Evolutionary conservation across 1,140 invertebrate species (phyloP).

Genomic region (Macrocentrus cingulum): DNA sequence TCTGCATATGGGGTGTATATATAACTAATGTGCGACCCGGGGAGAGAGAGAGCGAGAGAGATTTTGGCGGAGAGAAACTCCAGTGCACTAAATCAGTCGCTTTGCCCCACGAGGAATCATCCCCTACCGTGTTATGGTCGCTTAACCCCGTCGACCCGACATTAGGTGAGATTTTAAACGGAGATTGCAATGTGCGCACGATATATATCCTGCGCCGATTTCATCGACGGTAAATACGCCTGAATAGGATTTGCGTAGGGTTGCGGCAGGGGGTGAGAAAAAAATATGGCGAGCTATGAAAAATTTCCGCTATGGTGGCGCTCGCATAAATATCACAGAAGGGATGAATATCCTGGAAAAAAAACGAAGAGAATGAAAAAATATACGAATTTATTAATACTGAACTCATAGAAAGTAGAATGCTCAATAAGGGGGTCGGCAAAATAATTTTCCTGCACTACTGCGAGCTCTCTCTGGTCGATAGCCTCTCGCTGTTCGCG

Average conservation of each 20-base stretch:
- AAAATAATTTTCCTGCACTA: conserved; percentile 12
- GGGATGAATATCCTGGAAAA: too few species aligned
- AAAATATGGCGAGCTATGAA: too few species aligned
- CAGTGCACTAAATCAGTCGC: conserved; percentile 17
- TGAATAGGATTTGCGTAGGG: too few species aligned
- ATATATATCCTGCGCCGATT: conserved; percentile 15
- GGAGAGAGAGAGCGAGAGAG: background rate
- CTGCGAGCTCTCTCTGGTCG: too few species aligned
- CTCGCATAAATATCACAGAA: too few species aligned
- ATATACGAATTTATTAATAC: conserved; percentile 6
- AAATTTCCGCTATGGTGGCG: too few species aligned
- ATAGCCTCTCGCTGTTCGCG: conserved; percentile 17
- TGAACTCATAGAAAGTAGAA: background rate
- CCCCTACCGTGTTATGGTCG: conserved; percentile 21
- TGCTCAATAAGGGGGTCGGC: background rate
- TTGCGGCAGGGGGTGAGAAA: too few species aligned
- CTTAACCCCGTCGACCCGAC: conserved; percentile 19
- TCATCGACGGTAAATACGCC: too few species aligned
- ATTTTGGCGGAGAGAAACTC: conserved; percentile 3
- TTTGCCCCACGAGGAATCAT: conserved; percentile 19
- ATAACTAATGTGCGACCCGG: background rate
- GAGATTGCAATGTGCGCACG: conserved; percentile 9
- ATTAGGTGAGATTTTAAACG: conserved; percentile 22
- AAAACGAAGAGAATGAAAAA: too few species aligned
- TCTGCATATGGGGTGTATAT: background rate